These are phyloP conservation scores for Acropternis orthonyx DNA, from an alignment of 2,797 vertebrate genomes.

Conservation along the genomic window DNA sequence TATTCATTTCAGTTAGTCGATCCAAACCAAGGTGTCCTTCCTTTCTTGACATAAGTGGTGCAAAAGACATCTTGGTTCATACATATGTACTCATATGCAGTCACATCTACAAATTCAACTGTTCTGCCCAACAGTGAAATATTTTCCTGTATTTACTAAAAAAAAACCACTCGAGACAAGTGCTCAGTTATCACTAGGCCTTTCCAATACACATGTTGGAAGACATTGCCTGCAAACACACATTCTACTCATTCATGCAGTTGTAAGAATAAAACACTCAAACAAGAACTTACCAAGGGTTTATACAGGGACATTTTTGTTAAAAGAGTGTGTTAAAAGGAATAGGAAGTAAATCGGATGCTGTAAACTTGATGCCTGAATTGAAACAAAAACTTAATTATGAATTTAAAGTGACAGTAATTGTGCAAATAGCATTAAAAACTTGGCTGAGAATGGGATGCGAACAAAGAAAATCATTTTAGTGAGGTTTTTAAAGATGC, in stretches of 20 bases:
- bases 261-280: constrained; percentile 49
- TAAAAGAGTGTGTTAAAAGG: constrained; percentile 71
- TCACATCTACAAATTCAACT: not conserved
- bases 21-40: not conserved
- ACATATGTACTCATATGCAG: not conserved
- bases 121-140: not conserved
- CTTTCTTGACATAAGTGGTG: fast-evolving
- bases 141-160: not conserved
- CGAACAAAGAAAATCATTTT: constrained; percentile 55
- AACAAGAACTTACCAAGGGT: constrained; percentile 59
- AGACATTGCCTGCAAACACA: not conserved
- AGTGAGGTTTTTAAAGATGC: constrained; percentile 74
- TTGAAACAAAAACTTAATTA: constrained; percentile 69
- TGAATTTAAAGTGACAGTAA: constrained; percentile 64
- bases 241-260: constrained; percentile 39
- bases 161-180: not conserved
- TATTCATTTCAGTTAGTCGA: not conserved
- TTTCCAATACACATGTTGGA: not conserved
- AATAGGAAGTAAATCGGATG: constrained; percentile 72
- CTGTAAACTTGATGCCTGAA: constrained; percentile 62
- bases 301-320: constrained; percentile 69
- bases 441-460: constrained; percentile 66
- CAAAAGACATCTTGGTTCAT: not conserved
- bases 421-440: constrained; percentile 68
- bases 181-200: not conserved